A percentile compares a stretch with the other conserved stretches of the same genome.
Evolutionary conservation across 1,140 invertebrate genomes (phyloP).

Genomic region (Tetragnatha versicolor): DNA sequence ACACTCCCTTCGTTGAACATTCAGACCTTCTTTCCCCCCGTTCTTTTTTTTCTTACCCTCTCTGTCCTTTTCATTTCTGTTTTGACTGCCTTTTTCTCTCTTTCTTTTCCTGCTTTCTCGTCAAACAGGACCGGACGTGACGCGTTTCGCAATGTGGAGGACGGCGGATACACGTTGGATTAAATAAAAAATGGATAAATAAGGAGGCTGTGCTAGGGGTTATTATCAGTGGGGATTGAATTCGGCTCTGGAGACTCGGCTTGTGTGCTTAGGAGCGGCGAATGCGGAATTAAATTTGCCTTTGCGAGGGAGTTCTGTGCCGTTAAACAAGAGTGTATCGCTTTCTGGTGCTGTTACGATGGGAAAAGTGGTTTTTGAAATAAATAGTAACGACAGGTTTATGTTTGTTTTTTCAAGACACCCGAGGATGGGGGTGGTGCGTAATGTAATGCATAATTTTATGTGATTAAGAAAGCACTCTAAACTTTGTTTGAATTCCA

Average conservation of each 20-base stretch:
- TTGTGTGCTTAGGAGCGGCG: conserved; percentile 9
- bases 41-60: conserved; percentile 11
- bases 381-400: too few species aligned
- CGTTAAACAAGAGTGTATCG: too few species aligned
- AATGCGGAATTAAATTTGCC: conserved; percentile 28
- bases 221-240: conserved; percentile 39
- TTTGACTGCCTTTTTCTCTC: conserved; percentile 27
- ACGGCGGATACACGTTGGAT: conserved; percentile 32
- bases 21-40: conserved; percentile 6
- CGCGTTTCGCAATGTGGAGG: conserved; percentile 6
- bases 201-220: not conserved
- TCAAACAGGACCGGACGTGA: conserved; percentile 44
- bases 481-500: too few species aligned
- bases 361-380: too few species aligned
- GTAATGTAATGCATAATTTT: too few species aligned
- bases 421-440: too few species aligned
- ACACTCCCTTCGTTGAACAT: conserved; percentile 49
- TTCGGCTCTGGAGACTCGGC: conserved; percentile 1
- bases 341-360: too few species aligned
- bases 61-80: conserved; percentile 36
- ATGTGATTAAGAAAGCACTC: too few species aligned
- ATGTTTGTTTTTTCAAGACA: too few species aligned
- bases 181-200: conserved; percentile 17
- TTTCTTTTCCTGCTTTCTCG: not conserved
- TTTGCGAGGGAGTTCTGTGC: too few species aligned